Evolutionary conservation across 2,888 invertebrate genomes (phyloP).

Genomic region (Parnassius mnemosyne): DNA sequence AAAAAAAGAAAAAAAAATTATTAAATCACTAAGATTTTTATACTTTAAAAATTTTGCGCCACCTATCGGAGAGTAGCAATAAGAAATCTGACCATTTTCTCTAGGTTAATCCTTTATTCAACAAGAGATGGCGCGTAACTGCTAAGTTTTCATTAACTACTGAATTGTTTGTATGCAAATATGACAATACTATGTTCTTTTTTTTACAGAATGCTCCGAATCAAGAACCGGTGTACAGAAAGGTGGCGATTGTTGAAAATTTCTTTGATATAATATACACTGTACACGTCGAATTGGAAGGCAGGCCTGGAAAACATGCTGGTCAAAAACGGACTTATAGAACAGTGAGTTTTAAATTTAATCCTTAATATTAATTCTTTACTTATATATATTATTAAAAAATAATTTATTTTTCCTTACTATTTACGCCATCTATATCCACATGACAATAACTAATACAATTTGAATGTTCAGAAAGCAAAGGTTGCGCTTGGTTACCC

Average conservation of each 20-base stretch:
- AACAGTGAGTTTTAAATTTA: constrained; percentile 85
- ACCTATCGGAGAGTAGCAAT: constrained; percentile 39
- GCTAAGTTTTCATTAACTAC: neutral
- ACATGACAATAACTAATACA: neutral
- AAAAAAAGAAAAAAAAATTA: too few relatives aligned
- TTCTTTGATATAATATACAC: constrained; percentile 98
- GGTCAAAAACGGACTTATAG: constrained; percentile 97
- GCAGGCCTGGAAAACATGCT: constrained; percentile 96
- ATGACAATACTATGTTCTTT: constrained; percentile 38
- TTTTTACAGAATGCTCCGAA: constrained; percentile 85
- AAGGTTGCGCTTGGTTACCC: neutral
- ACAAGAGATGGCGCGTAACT: constrained; percentile 41
- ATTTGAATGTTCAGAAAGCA: neutral
- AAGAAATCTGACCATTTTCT: constrained; percentile 19
- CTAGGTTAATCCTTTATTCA: neutral
- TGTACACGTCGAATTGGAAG: constrained; percentile 96
- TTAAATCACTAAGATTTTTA: too few relatives aligned
- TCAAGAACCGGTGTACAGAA: constrained; percentile 89
- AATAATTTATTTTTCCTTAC: neutral
- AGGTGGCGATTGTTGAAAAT: constrained; percentile 98
- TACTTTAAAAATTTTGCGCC: constrained; percentile 14
- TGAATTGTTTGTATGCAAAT: constrained; percentile 5
- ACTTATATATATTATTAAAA: neutral
- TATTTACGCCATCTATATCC: constrained; percentile 30
- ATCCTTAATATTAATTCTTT: neutral